Conservation (phyloP, 2,888 invertebrate species). For the Fragum sueziense region DNA sequence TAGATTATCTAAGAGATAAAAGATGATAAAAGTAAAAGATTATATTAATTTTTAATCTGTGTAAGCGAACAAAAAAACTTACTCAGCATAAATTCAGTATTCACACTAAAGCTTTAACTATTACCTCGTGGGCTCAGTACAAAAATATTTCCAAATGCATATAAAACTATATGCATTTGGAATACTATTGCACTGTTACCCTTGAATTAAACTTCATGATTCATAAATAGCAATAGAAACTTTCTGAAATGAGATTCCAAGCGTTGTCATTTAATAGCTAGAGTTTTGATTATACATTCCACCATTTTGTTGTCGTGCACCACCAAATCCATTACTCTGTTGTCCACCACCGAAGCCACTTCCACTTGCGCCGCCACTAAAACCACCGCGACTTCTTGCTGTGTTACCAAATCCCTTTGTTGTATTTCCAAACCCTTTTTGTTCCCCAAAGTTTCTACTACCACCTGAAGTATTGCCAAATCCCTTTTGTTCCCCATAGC, state of each 20-base stretch:
- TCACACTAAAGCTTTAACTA: no score
- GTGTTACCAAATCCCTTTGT: slow-evolving; percentile 43
- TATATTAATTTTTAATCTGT: no score
- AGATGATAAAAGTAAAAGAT: no score
- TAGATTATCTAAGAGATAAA: no score
- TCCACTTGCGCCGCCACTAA: slow-evolving; percentile 19
- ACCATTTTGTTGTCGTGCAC: slow-evolving; percentile 26
- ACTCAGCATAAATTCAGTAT: no score
- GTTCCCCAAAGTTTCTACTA: slow-evolving; percentile 30
- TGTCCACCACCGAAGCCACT: slow-evolving; percentile 23
- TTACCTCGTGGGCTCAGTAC: no score
- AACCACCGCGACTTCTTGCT: slow-evolving; percentile 40
- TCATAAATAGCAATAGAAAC: no score
- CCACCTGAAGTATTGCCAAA: slow-evolving; percentile 32
- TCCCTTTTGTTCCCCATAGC: slow-evolving; percentile 12
- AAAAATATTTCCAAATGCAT: no score
- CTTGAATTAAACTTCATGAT: no score
- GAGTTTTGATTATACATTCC: slow-evolving; percentile 12
- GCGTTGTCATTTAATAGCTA: background rate
- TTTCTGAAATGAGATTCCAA: background rate
- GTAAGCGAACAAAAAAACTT: no score
- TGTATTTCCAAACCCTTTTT: slow-evolving; percentile 42
- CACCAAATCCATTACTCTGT: slow-evolving; percentile 15
- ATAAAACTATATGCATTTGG: no score
- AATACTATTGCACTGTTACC: no score